These are phyloP conservation scores for Enteromius mattozi DNA, from an alignment of 2,797 vertebrate species.

Conservation along the genomic window DNA sequence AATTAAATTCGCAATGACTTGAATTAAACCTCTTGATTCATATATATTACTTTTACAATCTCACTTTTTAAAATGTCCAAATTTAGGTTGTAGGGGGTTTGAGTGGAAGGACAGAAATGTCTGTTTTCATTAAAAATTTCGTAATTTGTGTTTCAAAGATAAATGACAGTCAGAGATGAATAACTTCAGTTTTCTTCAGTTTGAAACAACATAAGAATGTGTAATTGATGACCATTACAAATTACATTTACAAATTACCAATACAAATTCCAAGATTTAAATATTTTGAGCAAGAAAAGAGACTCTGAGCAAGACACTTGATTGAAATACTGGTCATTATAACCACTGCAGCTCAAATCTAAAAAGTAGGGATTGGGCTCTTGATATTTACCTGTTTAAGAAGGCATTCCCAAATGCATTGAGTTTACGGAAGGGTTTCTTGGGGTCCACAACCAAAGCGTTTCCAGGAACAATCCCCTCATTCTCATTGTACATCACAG, in stretches of 20 bases:
- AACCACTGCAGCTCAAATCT: not conserved
- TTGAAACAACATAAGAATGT: not conserved
- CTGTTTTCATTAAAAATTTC: not conserved
- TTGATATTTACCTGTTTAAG: slow-evolving; percentile 86
- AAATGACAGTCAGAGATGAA: not conserved
- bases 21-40: not conserved
- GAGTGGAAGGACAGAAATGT: not conserved
- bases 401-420: slow-evolving; percentile 96
- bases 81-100: not conserved
- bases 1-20: not conserved
- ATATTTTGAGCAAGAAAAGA: not conserved
- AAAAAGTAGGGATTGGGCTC: not conserved
- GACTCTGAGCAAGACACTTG: not conserved
- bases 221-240: not conserved
- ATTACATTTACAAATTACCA: not conserved
- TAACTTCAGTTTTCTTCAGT: not conserved
- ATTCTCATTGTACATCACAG: slow-evolving; percentile 93
- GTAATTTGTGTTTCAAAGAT: not conserved
- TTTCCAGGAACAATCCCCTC: slow-evolving; percentile 94
- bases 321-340: not conserved
- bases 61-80: not conserved
- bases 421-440: slow-evolving; percentile 95
- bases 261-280: not conserved
- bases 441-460: slow-evolving; percentile 94
- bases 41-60: not conserved